phyloP scores from a whole-genome alignment of 2,113 vertebrate genomes.

The Sinosuthora webbiana region DNA sequence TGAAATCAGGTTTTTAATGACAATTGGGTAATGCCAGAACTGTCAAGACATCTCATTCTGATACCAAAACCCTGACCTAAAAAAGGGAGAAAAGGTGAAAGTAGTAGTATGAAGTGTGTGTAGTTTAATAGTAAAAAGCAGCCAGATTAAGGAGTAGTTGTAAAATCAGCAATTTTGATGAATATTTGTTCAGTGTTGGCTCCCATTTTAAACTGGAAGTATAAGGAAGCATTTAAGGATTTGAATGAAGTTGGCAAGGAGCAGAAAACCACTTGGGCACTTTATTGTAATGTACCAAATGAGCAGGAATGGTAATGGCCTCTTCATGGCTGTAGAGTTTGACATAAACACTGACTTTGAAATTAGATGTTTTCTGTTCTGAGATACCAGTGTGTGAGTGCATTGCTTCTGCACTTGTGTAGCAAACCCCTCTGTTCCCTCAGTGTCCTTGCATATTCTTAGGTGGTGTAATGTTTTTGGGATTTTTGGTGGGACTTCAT shows the following conservation, averaged over 20 bases:
- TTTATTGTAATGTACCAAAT: not conserved
- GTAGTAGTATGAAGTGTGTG: not conserved
- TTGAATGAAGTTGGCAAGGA: not conserved
- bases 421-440: not conserved
- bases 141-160: not conserved
- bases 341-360: not conserved
- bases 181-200: not conserved
- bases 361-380: not conserved
- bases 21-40: not conserved
- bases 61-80: not conserved
- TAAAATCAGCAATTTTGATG: not conserved
- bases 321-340: accelerated
- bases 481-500: not conserved
- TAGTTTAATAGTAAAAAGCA: not conserved
- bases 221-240: not conserved
- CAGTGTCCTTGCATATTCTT: not conserved
- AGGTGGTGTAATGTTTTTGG: not conserved
- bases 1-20: not conserved
- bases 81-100: not conserved
- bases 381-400: not conserved
- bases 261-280: not conserved
- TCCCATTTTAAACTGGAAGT: not conserved
- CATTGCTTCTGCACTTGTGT: not conserved
- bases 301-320: not conserved
- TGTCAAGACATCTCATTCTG: not conserved